Evolutionary conservation across 2,888 invertebrate genomes (phyloP).

Genomic region (Argynnis bischoffii): DNA sequence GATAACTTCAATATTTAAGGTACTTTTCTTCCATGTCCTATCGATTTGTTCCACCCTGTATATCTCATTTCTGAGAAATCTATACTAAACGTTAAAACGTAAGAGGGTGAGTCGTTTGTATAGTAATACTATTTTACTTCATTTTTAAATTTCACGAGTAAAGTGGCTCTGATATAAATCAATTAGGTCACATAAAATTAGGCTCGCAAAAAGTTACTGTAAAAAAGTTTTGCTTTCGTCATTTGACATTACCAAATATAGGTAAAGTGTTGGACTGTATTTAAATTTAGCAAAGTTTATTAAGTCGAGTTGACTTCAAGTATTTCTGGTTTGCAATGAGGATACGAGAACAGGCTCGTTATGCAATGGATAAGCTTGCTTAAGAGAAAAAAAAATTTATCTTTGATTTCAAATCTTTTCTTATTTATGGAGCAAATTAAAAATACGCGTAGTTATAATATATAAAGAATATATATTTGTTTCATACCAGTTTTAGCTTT

Average conservation of each 20-base stretch:
- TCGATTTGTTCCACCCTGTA: no score
- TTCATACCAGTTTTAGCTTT: no score
- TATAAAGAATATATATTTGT: no score
- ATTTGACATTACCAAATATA: conserved; percentile 38
- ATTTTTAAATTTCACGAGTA: conserved; percentile 20
- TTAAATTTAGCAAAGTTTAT: conserved; percentile 26
- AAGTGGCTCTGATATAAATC: conserved; percentile 35
- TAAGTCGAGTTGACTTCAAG: conserved; percentile 24
- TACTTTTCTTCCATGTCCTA: no score
- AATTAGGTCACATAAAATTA: conserved; percentile 34
- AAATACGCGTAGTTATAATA: no score
- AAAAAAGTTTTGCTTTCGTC: conserved; percentile 25
- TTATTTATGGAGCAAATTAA: not conserved
- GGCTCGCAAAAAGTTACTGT: conserved; percentile 26
- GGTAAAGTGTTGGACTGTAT: conserved; percentile 16
- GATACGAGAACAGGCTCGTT: conserved; percentile 33
- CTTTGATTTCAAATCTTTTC: conserved; percentile 11
- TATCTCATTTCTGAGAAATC: no score
- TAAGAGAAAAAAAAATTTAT: conserved; percentile 11
- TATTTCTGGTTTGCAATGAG: conserved; percentile 36
- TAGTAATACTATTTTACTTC: conserved; percentile 8
- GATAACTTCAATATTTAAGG: no score
- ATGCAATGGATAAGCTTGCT: conserved; percentile 20
- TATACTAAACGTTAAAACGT: no score
- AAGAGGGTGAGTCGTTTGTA: no score